Percentiles rank a stretch among this genome's conserved stretches.
These are phyloP conservation scores for Popillia japonica DNA, from an alignment of 1,140 invertebrate genomes.

Conservation along the genomic window DNA sequence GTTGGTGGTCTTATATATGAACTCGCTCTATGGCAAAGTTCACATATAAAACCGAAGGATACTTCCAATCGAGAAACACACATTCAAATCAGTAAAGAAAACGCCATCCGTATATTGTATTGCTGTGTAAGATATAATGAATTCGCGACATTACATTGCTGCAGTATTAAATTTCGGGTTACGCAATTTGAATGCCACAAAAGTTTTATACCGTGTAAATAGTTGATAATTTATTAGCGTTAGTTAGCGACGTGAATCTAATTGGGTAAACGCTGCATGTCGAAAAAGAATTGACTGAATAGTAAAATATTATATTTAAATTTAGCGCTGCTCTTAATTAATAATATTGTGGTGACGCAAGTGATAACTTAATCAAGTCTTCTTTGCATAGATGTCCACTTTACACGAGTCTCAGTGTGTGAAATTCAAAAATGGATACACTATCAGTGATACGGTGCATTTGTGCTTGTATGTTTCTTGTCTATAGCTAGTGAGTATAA, in stretches of 20 bases:
- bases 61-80: neutral
- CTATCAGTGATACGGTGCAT: conserved; percentile 34
- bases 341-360: conserved; percentile 31
- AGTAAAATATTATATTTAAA: conserved; percentile 19
- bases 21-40: neutral
- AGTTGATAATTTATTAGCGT: neutral
- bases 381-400: conserved; percentile 38
- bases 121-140: neutral
- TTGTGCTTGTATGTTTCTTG: conserved; percentile 33
- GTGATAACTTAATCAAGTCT: conserved; percentile 36
- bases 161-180: neutral
- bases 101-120: neutral
- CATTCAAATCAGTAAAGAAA: neutral
- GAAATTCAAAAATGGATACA: conserved; percentile 38
- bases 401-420: conserved; percentile 25
- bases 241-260: neutral
- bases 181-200: conserved; percentile 1
- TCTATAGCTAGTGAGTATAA: conserved; percentile 28
- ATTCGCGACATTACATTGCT: neutral
- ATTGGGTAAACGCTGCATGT: neutral
- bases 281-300: conserved; percentile 16
- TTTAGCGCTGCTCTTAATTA: conserved; percentile 34
- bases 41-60: conserved; percentile 1
- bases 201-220: neutral
- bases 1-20: neutral